Evolutionary conservation across 92 coral and sea anemone species (phyloP).

Genomic region (Epizoanthus scotinus): DNA sequence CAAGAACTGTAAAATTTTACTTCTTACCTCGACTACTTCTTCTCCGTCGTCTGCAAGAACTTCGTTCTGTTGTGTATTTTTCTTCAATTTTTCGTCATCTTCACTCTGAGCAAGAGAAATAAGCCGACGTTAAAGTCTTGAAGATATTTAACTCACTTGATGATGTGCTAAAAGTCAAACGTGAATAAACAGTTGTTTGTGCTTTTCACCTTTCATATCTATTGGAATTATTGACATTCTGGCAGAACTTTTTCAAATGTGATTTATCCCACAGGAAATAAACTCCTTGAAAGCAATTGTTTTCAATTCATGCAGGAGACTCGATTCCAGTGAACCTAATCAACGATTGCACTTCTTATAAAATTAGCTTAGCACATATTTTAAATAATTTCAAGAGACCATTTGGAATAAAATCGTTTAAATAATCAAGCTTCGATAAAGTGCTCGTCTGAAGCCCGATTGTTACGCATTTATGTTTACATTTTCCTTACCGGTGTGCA

Average conservation of each 20-base stretch:
- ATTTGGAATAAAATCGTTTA: not conserved
- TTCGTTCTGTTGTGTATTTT: slow-evolving; percentile 91
- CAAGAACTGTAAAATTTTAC: not conserved
- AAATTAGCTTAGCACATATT: slow-evolving; percentile 5
- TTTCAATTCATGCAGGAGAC: not conserved
- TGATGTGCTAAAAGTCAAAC: slow-evolving; percentile 5
- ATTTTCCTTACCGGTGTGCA: not conserved
- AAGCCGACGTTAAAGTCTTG: not conserved
- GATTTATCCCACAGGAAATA: not conserved
- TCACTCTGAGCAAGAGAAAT: slow-evolving; percentile 69
- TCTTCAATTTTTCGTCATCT: slow-evolving; percentile 84
- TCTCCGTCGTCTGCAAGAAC: slow-evolving; percentile 69
- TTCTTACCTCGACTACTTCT: slow-evolving; percentile 65
- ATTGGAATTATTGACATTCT: not conserved
- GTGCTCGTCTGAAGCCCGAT: slow-evolving; percentile 36
- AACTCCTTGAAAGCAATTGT: not conserved
- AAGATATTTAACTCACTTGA: not conserved
- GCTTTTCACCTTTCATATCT: not conserved
- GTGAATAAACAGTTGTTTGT: not conserved
- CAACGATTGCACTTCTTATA: not conserved
- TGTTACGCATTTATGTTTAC: slow-evolving; percentile 21
- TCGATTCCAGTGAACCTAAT: not conserved
- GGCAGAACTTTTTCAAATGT: not conserved
- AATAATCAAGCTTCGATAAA: slow-evolving; percentile 29
- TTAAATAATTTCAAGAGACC: not conserved